Evolutionary conservation across 2,113 vertebrate species (phyloP), one percentile per base, ranked within the genome.

Genomic region (Arothron firmamentum): DNA sequence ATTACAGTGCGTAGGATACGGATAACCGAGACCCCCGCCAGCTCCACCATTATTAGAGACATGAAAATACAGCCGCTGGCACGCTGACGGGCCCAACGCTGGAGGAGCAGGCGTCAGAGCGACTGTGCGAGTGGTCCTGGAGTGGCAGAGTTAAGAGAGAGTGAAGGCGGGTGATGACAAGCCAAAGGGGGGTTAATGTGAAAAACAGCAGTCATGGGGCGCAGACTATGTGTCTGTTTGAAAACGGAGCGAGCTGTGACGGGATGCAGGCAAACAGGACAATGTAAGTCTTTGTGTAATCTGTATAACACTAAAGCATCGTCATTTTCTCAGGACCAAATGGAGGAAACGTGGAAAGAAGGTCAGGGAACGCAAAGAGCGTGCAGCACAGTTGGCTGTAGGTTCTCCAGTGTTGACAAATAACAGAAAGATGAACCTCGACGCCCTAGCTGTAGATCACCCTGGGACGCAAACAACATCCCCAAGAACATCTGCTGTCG

Each of bases 171-270:
- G 79, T 17, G 84, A 70, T 82, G 83, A 83, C 75, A 87, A 69
- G 63, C 75, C 80, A 78, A 76, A 65, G 52, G 2, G 67, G 65
- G 64, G 72, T 62, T 79, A 79, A 85, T 81, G 82, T 50, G 65
- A 56, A 86, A 79, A 85, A 67, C 85, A 88, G 80, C 64, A 71
- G 51, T 2, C 23, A 49, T 23, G 65, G 11, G 34, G 56, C 66
- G 56, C 16, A 9, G 53, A 54, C 34, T 25, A 15, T 43, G 48
- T 34, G 46, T 43, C 57, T 64, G 25, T 53, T 34, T 61, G 20
- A 9, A 19, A 18, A 19, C 11, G 8, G 17, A 11, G 17, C n/a
- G 3, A 34, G 56, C 25, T 71, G 57, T n/a, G 16, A 11, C 18
- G 9, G 42, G 58, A 34, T 71, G 54, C 59, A 64, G 56, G 13